Base-by-base conservation (phyloP, 30 jellyfish, hydroid and myxozoan genomes). In the Cassiopea andromeda region DNA sequence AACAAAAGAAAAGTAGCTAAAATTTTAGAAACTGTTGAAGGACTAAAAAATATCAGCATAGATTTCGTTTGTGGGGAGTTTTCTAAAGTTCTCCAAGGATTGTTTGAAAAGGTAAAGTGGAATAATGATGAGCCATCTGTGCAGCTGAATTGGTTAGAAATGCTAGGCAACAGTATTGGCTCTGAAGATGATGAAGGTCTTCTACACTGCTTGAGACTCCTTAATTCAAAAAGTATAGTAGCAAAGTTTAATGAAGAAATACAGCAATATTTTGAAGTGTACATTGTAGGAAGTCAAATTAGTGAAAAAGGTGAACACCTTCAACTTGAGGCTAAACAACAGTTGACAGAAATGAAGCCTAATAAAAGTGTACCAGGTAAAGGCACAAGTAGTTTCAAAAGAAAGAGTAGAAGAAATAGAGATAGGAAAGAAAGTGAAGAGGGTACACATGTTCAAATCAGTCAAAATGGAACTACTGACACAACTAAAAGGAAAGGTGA, bases 1-100 rank as follows among this genome's bases (percentile, higher is more conserved):
- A 88, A 88, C 66, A 85, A 78, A 16, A 88, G 96, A 73, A 88
- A 88, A 54, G 44, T 57, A 38, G 48, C 75, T n/a, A 45, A 85
- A 1, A 45, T 88, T 27, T 59, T 88, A 49, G 67, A n/a, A 15
- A 46, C 44, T 46, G 50, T 80, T 14, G 87, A 88, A 13, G 59
- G 17, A 3, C 1, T 88, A 47, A 79, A 73, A 76, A 60, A 85
- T 17, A 38, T 85, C n/a, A 64, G n/a, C 54, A 16, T 73, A 50
- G 87, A 73, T 60, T n/a, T 15, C 2, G 2, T 27, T 44, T 45
- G 69, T 54, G 73, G 58, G 13, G 17, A 14, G 6, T 19, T 73
- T 58, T 83, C 87, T 0, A 17, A 12, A 44, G 1, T 38, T 12
- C 2, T 82, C 18, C 60, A 46, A 15, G 60, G 1, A 14, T 3